A percentile compares a stretch with the other conserved stretches of the same genome.
Conservation (phyloP, 2,797 vertebrate genomes). For the Muscicapa comitata region DNA sequence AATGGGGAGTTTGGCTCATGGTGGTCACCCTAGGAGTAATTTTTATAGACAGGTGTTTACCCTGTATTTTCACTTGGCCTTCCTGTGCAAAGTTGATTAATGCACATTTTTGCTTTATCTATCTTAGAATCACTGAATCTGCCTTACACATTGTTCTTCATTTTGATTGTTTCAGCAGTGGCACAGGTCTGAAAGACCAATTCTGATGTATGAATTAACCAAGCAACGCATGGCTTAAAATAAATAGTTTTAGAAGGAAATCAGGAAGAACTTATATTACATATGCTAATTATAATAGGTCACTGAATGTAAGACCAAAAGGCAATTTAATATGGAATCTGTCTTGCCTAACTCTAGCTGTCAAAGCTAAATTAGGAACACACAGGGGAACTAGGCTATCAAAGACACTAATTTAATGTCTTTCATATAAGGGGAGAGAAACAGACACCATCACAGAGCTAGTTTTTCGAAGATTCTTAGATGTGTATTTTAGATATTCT, state of each 20-base stretch:
- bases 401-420: background rate
- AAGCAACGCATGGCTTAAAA: background rate
- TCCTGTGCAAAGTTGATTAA: background rate
- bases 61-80: background rate
- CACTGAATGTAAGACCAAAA: conserved; percentile 1
- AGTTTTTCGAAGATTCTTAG: background rate
- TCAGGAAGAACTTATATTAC: background rate
- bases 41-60: background rate
- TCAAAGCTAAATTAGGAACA: conserved; percentile 16
- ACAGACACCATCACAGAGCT: background rate
- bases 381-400: background rate
- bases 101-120: background rate
- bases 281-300: background rate
- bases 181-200: background rate
- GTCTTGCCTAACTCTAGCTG: background rate
- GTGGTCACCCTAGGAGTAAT: background rate
- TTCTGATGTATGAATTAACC: background rate
- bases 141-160: background rate
- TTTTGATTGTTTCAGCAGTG: background rate
- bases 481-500: background rate
- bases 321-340: background rate
- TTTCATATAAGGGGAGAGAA: background rate
- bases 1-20: background rate
- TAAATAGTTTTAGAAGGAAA: background rate
- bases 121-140: background rate